Conservation (phyloP, 1,140 invertebrate genomes). For the Saxidomus purpurata region DNA sequence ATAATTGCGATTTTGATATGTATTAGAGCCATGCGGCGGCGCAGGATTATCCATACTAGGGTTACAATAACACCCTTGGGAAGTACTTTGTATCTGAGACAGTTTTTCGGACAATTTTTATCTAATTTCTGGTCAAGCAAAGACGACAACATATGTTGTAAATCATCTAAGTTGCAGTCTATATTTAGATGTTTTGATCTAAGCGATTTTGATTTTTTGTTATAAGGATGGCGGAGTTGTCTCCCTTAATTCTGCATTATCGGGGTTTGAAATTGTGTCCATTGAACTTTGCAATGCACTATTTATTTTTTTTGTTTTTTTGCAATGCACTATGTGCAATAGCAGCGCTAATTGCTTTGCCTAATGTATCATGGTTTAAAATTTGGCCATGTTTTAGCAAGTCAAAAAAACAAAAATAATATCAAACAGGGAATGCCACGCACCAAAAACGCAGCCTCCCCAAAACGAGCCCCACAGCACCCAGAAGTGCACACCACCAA, state of each 20-base stretch:
- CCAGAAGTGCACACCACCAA: too few species aligned
- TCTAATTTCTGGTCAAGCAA: background rate
- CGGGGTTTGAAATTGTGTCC: constrained; percentile 19
- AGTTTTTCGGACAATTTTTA: background rate
- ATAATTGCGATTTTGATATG: too few species aligned
- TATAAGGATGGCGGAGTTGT: background rate
- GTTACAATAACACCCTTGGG: background rate
- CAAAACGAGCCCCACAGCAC: too few species aligned
- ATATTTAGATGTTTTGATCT: background rate
- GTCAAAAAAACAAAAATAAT: too few species aligned
- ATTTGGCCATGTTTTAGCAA: too few species aligned
- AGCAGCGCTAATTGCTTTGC: too few species aligned
- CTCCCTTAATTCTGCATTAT: background rate
- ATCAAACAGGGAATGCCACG: too few species aligned
- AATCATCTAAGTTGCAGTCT: constrained; percentile 1
- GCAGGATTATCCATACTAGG: background rate
- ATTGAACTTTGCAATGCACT: background rate
- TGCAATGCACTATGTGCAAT: constrained; percentile 16
- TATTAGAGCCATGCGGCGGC: too few species aligned
- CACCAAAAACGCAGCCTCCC: too few species aligned
- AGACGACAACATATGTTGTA: background rate
- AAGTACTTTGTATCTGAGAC: background rate
- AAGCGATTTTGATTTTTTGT: background rate
- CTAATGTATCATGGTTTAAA: too few species aligned
- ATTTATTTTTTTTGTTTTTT: too few species aligned